Conservation (phyloP, 2,888 invertebrate species). For the Scaptomyza parva region DNA sequence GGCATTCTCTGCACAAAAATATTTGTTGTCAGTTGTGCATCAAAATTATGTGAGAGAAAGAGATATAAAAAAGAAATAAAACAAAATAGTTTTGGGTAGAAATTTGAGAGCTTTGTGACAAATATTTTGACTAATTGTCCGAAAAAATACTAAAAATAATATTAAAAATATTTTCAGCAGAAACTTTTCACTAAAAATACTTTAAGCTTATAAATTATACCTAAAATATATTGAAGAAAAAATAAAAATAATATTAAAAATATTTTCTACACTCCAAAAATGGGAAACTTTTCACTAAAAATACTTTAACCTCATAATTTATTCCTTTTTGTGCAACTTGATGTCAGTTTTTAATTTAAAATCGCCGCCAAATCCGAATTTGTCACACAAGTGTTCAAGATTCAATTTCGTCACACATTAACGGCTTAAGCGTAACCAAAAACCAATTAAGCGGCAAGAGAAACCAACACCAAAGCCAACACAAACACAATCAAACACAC, state of each 20-base stretch:
- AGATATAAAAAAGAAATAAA: background rate
- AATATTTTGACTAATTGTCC: background rate
- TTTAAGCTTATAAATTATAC: too few relatives aligned
- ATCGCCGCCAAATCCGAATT: background rate
- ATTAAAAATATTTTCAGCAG: background rate
- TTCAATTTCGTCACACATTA: constrained; percentile 35
- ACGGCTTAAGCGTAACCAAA: constrained; percentile 40
- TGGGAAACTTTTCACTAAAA: too few relatives aligned
- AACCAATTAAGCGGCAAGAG: constrained; percentile 43
- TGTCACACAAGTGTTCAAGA: constrained; percentile 1
- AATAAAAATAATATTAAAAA: background rate
- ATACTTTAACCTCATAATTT: too few relatives aligned
- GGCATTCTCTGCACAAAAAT: background rate
- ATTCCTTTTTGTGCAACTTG: too few relatives aligned
- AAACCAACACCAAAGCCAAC: constrained; percentile 15
- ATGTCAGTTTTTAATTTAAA: background rate
- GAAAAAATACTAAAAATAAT: background rate
- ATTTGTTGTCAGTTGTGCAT: background rate
- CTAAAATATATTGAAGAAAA: too few relatives aligned
- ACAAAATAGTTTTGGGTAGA: background rate
- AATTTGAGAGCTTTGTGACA: background rate
- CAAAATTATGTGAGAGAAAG: background rate
- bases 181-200: too few relatives aligned
- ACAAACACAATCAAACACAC: constrained; percentile 1
- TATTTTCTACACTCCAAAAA: background rate